Conservation (phyloP, 2,797 vertebrate species). For the Xenops minutus region DNA sequence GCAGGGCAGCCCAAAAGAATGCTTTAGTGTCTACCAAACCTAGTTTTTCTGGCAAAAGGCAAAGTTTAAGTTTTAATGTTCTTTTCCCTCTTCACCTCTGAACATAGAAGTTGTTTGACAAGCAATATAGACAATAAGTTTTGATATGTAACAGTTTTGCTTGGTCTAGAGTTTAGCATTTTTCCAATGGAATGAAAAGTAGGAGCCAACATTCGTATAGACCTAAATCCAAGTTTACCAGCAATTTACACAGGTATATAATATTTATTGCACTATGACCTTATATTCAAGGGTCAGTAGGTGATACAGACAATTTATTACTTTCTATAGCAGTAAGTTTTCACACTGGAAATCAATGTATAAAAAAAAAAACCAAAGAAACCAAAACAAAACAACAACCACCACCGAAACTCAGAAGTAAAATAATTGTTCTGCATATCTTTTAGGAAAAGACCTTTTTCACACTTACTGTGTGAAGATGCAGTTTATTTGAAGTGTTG, state of each 20-base stretch:
- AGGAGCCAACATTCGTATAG: background rate
- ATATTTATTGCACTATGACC: background rate
- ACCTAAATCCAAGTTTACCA: background rate
- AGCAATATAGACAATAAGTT: background rate
- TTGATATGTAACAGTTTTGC: background rate
- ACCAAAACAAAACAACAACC: background rate
- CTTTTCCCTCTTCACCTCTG: background rate
- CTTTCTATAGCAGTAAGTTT: background rate
- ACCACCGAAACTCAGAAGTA: background rate
- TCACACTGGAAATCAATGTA: background rate
- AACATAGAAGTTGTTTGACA: accelerated
- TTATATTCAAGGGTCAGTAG: background rate
- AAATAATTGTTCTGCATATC: background rate
- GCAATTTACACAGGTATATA: background rate
- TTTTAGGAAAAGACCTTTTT: background rate
- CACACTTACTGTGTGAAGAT: background rate
- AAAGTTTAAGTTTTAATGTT: background rate
- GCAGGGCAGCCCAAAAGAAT: background rate
- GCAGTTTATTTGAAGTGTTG: background rate
- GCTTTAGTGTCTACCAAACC: background rate
- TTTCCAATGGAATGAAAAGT: background rate
- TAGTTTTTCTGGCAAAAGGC: background rate
- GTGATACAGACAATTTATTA: background rate
- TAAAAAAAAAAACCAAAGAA: too few relatives aligned
- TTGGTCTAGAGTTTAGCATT: background rate